These are phyloP conservation scores for Panurus biarmicus DNA, from an alignment of 2,113 vertebrate species.

Conservation along the genomic window DNA sequence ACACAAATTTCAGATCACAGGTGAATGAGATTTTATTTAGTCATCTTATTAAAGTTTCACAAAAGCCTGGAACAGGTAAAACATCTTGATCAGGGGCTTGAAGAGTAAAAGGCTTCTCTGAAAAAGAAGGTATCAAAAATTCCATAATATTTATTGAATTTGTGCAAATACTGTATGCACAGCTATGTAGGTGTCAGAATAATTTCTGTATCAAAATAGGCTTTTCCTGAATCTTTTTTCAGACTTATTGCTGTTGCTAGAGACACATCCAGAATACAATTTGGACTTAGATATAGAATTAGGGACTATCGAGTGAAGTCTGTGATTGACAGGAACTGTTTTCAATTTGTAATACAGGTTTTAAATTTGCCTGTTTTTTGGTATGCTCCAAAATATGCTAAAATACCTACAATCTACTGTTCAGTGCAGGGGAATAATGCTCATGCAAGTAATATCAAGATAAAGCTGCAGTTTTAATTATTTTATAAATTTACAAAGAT, in stretches of 20 bases:
- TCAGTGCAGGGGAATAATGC: rapidly evolving
- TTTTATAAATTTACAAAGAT: not conserved
- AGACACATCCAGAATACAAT: not conserved
- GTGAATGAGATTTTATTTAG: not conserved
- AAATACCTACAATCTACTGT: not conserved
- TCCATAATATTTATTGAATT: not conserved
- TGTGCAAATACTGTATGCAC: not conserved
- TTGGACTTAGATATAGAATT: not conserved
- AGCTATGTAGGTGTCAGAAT: not conserved
- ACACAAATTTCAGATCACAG: not conserved
- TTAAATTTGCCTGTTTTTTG: not conserved
- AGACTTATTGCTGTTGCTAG: not conserved
- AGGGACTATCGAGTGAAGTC: not conserved
- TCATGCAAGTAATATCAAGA: not conserved
- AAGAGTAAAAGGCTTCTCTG: not conserved
- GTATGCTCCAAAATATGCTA: not conserved
- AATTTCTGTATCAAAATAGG: not conserved
- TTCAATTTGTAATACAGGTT: not conserved
- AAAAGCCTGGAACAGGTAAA: not conserved
- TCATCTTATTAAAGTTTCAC: not conserved
- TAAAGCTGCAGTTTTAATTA: not conserved
- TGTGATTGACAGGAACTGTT: not conserved
- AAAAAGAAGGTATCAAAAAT: not conserved
- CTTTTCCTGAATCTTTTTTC: not conserved
- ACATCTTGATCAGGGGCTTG: not conserved